Evolutionary conservation across 2,797 vertebrate genomes (phyloP).

Genomic region (Iguana delicatissima): DNA sequence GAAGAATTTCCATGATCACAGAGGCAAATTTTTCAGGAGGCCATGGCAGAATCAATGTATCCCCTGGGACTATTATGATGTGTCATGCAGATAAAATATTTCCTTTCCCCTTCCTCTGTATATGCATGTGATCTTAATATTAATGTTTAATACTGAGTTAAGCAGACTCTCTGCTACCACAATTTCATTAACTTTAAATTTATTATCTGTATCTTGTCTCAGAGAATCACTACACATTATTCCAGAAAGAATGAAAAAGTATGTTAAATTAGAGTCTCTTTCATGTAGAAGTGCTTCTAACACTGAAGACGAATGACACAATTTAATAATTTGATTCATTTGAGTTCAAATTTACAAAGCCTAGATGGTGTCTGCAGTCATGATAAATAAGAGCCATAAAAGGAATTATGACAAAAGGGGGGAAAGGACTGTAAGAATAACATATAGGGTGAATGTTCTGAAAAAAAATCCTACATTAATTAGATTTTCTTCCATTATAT

Average conservation of each 20-base stretch:
- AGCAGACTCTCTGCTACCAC: constrained; percentile 18
- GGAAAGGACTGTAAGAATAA: constrained; percentile 12
- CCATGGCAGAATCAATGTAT: not conserved
- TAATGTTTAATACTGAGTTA: constrained; percentile 16
- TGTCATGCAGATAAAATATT: not conserved
- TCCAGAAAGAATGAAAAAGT: constrained; percentile 18
- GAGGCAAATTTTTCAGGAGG: not conserved
- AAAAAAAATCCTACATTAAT: constrained; percentile 7
- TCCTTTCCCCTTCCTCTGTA: not conserved
- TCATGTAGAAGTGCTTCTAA: constrained; percentile 30
- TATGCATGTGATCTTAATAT: constrained; percentile 16
- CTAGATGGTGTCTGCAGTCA: constrained; percentile 26
- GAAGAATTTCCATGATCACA: not conserved
- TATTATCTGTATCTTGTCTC: constrained; percentile 10
- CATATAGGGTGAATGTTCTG: not conserved
- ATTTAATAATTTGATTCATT: constrained; percentile 41
- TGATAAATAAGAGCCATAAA: constrained; percentile 44
- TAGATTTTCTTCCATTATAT: not conserved
- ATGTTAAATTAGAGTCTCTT: constrained; percentile 31
- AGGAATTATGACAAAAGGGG: constrained; percentile 17
- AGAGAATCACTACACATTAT: constrained; percentile 28
- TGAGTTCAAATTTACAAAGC: constrained; percentile 14
- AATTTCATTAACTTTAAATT: constrained; percentile 45
- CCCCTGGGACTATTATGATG: not conserved
- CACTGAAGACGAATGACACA: constrained; percentile 41